Evolutionary conservation across 2,113 vertebrate species (phyloP), one percentile per base, ranked within the genome.

Genomic region (Dolichallabes microphthalmus): DNA sequence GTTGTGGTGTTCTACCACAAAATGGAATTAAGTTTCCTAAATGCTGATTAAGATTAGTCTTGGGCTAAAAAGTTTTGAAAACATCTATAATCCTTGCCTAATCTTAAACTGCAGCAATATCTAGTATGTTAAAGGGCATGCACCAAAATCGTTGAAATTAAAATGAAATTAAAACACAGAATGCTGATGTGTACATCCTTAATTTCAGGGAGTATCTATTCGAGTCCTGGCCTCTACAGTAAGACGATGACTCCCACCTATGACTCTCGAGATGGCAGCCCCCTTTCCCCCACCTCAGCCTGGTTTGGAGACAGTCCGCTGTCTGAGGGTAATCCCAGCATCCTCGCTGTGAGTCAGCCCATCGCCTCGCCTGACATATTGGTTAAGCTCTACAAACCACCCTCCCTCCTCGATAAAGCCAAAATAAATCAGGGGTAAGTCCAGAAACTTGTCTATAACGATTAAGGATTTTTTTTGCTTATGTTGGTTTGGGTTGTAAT

Each of bases 231-330:
- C 87, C 94, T 99, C 53, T 99, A 99, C 90, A 99, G 98, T 90
- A 99, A 99, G 93, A 99, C 98, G 9, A 99, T 99, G 98, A 99
- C 98, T 0, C 98, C 98, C 13, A 99, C 98, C 74, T 99, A 99
- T 7, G 97, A 99, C 90, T 97, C 98, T 52, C 95, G 98, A 53
- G 98, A 99, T 9, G 98, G 98, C 88, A 99, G 98, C 82, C 98
- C 98, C 17, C 92, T 99, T 84, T 99, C 98, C 0, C 98, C 98
- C 69, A 99, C 98, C 55, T 95, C 98, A 1, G 98, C 98, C 79
- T 99, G 98, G 98, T 99, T 99, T 3, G 98, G 98, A 57, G 98
- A 99, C 92, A 99, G 97, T 77, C 98, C 98, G 52, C 92, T 99
- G 88, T 99, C 98, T 0, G 98, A 99, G 94, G 98, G 98, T 12